Evolutionary conservation across 2,113 vertebrate species (phyloP).

Genomic region (Perca flavescens): DNA sequence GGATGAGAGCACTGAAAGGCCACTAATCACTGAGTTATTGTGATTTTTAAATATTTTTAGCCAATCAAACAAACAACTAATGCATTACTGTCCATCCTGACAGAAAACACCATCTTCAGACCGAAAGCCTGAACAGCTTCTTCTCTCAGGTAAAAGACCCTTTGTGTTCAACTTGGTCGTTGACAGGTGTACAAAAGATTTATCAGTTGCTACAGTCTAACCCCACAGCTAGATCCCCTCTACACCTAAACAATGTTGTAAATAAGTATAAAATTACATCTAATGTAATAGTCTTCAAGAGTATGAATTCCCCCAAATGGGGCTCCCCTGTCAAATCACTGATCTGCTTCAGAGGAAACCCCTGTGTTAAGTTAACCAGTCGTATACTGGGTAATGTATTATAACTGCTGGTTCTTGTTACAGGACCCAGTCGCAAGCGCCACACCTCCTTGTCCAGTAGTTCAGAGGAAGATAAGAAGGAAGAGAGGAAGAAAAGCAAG

Average conservation of each 20-base stretch:
- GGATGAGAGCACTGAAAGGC: not conserved
- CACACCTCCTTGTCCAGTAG: slow-evolving; percentile 45
- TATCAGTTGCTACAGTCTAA: not conserved
- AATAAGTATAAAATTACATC: not conserved
- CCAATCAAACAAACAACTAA: slow-evolving; percentile 14
- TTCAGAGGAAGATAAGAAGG: slow-evolving; percentile 68
- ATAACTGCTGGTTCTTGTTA: not conserved
- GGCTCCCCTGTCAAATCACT: not conserved
- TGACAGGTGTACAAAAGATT: not conserved
- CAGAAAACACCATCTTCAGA: slow-evolving; percentile 77
- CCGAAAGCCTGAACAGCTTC: slow-evolving; percentile 26
- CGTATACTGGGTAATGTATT: not conserved
- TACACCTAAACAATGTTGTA: not conserved
- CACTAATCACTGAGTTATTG: not conserved
- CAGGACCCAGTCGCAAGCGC: slow-evolving; percentile 72
- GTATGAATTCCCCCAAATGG: not conserved
- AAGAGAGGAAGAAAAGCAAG: slow-evolving; percentile 66
- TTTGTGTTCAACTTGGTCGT: not conserved
- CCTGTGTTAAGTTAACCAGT: not conserved
- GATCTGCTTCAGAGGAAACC: not conserved
- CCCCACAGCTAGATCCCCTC: rapidly evolving
- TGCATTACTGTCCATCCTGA: slow-evolving; percentile 20
- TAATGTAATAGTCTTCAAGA: not conserved
- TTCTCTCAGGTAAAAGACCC: slow-evolving; percentile 74
- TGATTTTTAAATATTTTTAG: not conserved